Percentiles rank a stretch among this genome's conserved stretches.
Evolutionary conservation across 2,113 vertebrate genomes (phyloP).

Genomic region (Junco hyemalis): DNA sequence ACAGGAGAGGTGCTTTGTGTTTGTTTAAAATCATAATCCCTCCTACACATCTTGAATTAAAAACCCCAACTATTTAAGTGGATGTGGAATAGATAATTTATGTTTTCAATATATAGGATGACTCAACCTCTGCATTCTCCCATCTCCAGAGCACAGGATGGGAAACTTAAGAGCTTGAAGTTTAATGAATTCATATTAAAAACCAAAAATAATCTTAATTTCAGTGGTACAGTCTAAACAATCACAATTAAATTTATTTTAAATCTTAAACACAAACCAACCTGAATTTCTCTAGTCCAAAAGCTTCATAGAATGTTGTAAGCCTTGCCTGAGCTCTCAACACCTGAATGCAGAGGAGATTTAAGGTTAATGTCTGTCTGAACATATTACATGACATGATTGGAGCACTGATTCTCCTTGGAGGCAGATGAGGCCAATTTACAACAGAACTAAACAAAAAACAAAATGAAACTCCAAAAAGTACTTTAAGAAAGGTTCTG

Average conservation of each 20-base stretch:
- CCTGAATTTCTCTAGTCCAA: constrained; percentile 88
- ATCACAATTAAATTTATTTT: not conserved
- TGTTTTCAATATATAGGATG: not conserved
- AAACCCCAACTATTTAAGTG: not conserved
- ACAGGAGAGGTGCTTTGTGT: not conserved
- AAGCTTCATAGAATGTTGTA: constrained; percentile 90
- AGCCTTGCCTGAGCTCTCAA: constrained; percentile 86
- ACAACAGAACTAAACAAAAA: not conserved
- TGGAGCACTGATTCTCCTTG: not conserved
- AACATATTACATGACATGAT: not conserved
- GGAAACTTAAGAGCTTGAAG: not conserved
- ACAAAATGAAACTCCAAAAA: not conserved
- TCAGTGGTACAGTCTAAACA: not conserved
- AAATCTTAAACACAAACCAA: constrained; percentile 56
- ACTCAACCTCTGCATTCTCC: not conserved
- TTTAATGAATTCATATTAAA: not conserved
- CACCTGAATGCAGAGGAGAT: constrained; percentile 72
- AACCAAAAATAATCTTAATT: not conserved
- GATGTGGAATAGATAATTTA: not conserved
- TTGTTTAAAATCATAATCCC: not conserved
- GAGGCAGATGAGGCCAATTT: not conserved
- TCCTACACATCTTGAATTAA: not conserved
- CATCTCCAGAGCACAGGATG: not conserved
- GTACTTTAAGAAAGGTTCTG: not conserved
- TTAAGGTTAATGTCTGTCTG: not conserved